Base-by-base conservation (phyloP, 1,140 invertebrate genomes). In the Heliconius hermathena region DNA sequence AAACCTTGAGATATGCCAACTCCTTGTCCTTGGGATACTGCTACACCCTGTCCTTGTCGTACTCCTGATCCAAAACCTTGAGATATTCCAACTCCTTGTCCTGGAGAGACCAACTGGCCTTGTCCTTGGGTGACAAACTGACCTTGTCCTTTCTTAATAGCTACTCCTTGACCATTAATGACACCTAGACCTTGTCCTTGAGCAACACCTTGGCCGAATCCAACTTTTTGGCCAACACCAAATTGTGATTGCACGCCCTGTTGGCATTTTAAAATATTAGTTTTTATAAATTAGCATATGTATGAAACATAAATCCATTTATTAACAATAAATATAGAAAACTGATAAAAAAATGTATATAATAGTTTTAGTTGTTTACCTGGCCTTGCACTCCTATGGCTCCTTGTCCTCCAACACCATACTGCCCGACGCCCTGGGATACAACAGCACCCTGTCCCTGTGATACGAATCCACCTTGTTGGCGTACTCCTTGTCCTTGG, bases 381-480 rank as follows among this genome's bases (percentile, higher is more conserved):
- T 66, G 60, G 26, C 60, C 60, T 29, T 66, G 60, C 22, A 66
- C 26, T 26, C 60, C 60, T 6, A 66, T 5, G 9, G 26, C 26
- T 38, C 71, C 71, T 38, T 72, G 71, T 72, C 29, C 36, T 72
- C 71, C 71, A 72, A 79, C 3, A 29, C 73, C 54, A 66, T 22
- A 36, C 20, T 83, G 82, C 8, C 71, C 71, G 2, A 38, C 71
- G 26, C 79, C 78, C 26, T 78, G 76, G 16, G 46, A 57, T 29
- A 76, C 73, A 6, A 82, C 18, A 29, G 75, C 77, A 13, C 80
- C 76, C 54, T 78, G 52, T 41, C 78, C 78, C 36, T 85, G 83
- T 26, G 82, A 76, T 16, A 78, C 76, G 9, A 76, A 76, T 49
- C 74, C 60, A 36, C 81, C 81, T 77, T 80, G 75, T 60, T 77